These are phyloP conservation scores for Telmatherina bonti DNA, from an alignment of 2,797 vertebrate species.

Conservation along the genomic window DNA sequence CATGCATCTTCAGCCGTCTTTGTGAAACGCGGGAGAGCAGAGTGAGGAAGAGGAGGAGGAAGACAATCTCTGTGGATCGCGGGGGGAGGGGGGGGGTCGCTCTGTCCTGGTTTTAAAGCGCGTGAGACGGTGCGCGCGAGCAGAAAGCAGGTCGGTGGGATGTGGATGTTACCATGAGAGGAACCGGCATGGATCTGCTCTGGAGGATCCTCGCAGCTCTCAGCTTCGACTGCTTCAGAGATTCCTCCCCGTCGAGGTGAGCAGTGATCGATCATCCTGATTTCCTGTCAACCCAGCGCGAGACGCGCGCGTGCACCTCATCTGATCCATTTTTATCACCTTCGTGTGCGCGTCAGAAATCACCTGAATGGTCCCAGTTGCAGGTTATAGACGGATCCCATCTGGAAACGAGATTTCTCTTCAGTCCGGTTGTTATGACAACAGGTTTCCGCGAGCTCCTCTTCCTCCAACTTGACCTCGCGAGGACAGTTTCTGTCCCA, in stretches of 20 bases:
- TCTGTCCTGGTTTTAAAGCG: background rate
- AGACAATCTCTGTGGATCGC: background rate
- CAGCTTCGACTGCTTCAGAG: conserved; percentile 83
- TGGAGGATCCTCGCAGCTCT: conserved; percentile 83
- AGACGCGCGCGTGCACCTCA: too few relatives aligned
- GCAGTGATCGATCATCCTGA: conserved; percentile 14
- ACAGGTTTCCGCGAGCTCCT: background rate
- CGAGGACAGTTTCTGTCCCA: too few relatives aligned
- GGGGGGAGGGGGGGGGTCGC: background rate
- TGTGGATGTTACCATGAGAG: conserved; percentile 69
- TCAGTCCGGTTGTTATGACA: background rate
- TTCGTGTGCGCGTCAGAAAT: background rate
- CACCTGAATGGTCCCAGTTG: conserved; percentile 1
- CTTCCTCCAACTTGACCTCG: too few relatives aligned
- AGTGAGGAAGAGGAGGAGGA: background rate
- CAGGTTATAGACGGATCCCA: too few relatives aligned
- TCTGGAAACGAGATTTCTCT: background rate
- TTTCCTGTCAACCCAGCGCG: background rate
- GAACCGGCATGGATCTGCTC: conserved; percentile 79
- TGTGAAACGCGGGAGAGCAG: conserved; percentile 4
- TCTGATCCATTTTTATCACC: background rate
- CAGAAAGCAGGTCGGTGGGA: conserved; percentile 34
- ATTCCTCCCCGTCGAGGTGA: conserved; percentile 81
- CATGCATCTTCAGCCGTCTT: conserved; percentile 6
- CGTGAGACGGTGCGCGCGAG: conserved; percentile 24